Evolutionary conservation across 2,888 invertebrate species (phyloP).

Genomic region (Caradrina clavipalpis): DNA sequence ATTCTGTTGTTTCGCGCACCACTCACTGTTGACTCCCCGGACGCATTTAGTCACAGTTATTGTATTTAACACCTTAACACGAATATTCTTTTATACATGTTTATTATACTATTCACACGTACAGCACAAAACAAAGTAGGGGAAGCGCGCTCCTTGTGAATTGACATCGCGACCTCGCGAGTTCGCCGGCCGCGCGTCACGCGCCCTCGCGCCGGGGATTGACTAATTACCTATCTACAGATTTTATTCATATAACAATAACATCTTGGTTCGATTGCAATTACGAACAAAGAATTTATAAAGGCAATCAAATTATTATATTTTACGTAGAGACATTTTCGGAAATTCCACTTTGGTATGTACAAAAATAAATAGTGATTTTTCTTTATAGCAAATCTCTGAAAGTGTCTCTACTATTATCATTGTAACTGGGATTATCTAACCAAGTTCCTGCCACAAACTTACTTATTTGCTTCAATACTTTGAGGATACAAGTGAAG

Average conservation of each 20-base stretch:
- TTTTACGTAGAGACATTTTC: slow-evolving; percentile 65
- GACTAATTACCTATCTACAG: slow-evolving; percentile 59
- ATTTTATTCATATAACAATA: slow-evolving; percentile 45
- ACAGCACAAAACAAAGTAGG: slow-evolving; percentile 82
- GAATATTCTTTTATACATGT: slow-evolving; percentile 83
- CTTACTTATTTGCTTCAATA: slow-evolving; percentile 12
- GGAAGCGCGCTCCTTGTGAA: slow-evolving; percentile 85
- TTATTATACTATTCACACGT: slow-evolving; percentile 70
- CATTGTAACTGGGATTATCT: not conserved
- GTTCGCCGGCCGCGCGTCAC: slow-evolving; percentile 71
- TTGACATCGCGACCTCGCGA: slow-evolving; percentile 84
- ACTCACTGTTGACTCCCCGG: slow-evolving; percentile 86
- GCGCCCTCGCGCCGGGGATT: slow-evolving; percentile 56
- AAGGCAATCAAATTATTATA: slow-evolving; percentile 21
- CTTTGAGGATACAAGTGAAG: slow-evolving; percentile 8
- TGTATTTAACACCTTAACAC: slow-evolving; percentile 88
- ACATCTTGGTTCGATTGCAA: slow-evolving; percentile 35
- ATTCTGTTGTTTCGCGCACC: slow-evolving; percentile 79
- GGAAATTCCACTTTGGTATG: slow-evolving; percentile 68
- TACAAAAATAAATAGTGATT: slow-evolving; percentile 78
- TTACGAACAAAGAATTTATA: slow-evolving; percentile 20
- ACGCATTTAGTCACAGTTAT: slow-evolving; percentile 80
- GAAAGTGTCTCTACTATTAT: slow-evolving; percentile 64
- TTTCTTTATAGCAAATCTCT: slow-evolving; percentile 70
- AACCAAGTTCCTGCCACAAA: slow-evolving; percentile 19